Conservation (phyloP, 2,797 vertebrate species). For the Hypotaenidia okinawae region DNA sequence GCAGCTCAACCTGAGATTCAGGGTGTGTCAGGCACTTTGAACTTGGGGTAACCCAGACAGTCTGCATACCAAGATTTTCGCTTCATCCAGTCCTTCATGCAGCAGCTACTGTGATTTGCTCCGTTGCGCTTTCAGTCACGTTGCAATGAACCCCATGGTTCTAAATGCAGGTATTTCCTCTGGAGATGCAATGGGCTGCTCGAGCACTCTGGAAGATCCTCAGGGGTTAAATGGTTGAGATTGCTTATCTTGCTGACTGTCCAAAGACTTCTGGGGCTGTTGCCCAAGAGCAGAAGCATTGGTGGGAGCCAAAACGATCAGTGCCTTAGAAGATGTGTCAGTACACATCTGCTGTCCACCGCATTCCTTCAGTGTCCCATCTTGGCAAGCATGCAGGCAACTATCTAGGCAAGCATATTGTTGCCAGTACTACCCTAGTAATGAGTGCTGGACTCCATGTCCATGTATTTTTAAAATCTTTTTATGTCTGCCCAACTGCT, state of each 20-base stretch:
- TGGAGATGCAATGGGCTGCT: background rate
- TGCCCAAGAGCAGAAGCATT: background rate
- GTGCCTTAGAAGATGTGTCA: background rate
- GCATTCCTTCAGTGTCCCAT: background rate
- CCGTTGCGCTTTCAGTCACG: background rate
- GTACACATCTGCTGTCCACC: background rate
- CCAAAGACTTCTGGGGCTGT: background rate
- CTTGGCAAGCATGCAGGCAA: background rate
- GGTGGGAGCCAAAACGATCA: background rate
- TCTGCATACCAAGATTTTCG: background rate
- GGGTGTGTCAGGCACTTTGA: background rate
- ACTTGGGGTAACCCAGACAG: background rate
- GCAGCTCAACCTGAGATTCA: background rate
- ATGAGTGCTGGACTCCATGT: background rate
- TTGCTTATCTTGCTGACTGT: background rate
- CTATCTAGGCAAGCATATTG: background rate
- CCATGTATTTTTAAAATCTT: background rate
- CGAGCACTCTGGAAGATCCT: background rate
- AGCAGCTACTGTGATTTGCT: background rate
- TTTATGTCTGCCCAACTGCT: background rate
- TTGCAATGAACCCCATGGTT: background rate
- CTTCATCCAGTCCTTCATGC: background rate
- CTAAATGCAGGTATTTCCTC: background rate
- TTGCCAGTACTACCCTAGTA: background rate
- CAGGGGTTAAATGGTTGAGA: background rate